phyloP scores from a whole-genome alignment of 2,113 vertebrate species.

The Mormoops blainvillei region DNA sequence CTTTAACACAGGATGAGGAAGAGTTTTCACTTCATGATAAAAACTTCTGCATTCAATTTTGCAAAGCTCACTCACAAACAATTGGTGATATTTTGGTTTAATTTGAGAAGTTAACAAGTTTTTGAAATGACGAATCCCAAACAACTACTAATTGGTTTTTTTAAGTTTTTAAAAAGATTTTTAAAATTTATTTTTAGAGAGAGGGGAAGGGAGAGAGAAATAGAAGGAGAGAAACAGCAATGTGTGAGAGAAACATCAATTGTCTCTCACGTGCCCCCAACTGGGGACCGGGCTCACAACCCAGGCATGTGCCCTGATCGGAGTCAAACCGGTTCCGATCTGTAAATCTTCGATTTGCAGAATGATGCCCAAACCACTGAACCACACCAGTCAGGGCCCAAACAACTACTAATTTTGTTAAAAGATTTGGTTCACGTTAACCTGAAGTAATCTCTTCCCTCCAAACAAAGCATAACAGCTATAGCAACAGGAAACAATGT shows the following conservation, averaged over 20 bases:
- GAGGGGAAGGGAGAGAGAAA: too few relatives aligned
- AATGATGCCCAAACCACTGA: too few relatives aligned
- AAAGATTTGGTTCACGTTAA: neutral
- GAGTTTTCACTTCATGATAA: neutral
- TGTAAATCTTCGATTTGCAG: too few relatives aligned
- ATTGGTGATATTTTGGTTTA: neutral
- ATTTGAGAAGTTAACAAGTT: slow-evolving; percentile 15
- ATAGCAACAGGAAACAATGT: neutral
- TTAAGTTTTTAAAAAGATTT: too few relatives aligned
- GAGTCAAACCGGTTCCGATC: too few relatives aligned
- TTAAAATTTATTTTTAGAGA: too few relatives aligned
- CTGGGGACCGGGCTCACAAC: too few relatives aligned
- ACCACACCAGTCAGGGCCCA: too few relatives aligned
- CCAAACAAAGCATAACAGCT: neutral
- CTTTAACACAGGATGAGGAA: neutral
- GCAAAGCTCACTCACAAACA: slow-evolving; percentile 4
- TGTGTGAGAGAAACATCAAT: too few relatives aligned
- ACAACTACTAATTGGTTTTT: neutral
- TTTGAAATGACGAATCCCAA: slow-evolving; percentile 6
- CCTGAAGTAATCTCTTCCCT: neutral
- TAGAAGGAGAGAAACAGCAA: too few relatives aligned
- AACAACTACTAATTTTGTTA: neutral
- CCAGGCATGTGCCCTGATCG: too few relatives aligned
- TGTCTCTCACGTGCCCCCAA: too few relatives aligned
- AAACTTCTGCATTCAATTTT: slow-evolving; percentile 36